A percentile compares a stretch with the other conserved stretches of the same genome.
These are phyloP conservation scores for Mystacornis crossleyi DNA, from an alignment of 2,113 vertebrate species.

Conservation along the genomic window DNA sequence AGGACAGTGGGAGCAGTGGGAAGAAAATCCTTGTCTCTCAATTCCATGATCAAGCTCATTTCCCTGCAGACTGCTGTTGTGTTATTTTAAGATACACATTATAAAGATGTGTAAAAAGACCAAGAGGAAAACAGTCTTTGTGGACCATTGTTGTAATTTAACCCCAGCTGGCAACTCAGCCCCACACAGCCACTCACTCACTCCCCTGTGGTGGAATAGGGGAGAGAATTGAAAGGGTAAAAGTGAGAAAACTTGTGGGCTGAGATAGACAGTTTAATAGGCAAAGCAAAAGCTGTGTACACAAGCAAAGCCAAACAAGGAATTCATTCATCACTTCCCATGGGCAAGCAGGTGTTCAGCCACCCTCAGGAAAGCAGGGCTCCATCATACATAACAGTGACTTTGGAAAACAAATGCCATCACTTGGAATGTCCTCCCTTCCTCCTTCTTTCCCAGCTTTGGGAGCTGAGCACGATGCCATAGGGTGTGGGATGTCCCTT, in stretches of 20 bases:
- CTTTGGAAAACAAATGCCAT: background rate
- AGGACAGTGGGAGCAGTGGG: background rate
- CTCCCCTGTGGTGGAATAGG: background rate
- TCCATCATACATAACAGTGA: background rate
- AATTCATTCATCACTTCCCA: background rate
- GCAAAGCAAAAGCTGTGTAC: background rate
- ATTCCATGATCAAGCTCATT: background rate
- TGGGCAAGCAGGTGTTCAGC: background rate
- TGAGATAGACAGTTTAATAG: background rate
- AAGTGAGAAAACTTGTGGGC: background rate
- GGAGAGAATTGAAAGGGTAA: background rate
- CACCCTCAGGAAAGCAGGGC: background rate
- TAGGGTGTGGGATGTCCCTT: background rate
- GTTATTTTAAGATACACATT: background rate
- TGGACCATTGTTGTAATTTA: background rate
- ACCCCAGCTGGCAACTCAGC: background rate
- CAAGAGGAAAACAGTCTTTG: background rate
- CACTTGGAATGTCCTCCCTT: background rate
- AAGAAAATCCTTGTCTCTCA: background rate
- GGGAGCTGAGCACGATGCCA: background rate
- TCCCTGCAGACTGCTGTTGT: background rate
- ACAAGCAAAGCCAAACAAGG: background rate
- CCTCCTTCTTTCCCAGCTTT: background rate
- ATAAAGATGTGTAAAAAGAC: background rate
- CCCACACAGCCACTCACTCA: background rate